Conservation (phyloP, 2,888 invertebrate genomes). For the Deilephila porcellus region DNA sequence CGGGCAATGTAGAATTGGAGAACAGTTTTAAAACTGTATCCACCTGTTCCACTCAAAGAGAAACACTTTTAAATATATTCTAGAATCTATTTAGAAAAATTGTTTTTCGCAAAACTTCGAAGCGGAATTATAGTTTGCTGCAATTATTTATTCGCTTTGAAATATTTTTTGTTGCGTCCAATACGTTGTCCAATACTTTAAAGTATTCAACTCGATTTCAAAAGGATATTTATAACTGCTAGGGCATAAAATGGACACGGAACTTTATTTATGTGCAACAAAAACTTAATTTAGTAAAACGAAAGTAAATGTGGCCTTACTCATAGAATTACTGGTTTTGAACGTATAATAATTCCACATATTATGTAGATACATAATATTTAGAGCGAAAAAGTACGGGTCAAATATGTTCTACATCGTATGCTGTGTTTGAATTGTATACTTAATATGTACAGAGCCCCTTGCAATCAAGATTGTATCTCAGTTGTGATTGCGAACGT, state of each 20-base stretch:
- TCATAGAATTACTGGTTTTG: too few species aligned
- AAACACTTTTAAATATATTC: slow-evolving; percentile 56
- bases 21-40: slow-evolving; percentile 71
- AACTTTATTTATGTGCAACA: background rate
- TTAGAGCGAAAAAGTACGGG: too few species aligned
- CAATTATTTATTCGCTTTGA: slow-evolving; percentile 28
- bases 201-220: background rate
- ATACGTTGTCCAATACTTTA: background rate
- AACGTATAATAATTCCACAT: too few species aligned
- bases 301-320: too few species aligned
- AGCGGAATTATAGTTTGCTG: slow-evolving; percentile 33
- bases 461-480: background rate
- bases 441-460: too few species aligned
- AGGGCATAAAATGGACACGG: background rate
- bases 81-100: slow-evolving; percentile 46
- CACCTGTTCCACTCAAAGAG: slow-evolving; percentile 58
- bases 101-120: slow-evolving; percentile 44
- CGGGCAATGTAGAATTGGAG: slow-evolving; percentile 70
- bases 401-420: too few species aligned
- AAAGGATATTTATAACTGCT: background rate
- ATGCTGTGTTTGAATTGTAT: too few species aligned
- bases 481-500: background rate
- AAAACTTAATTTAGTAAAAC: background rate
- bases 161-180: background rate
- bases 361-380: too few species aligned